Evolutionary conservation across 2,113 vertebrate species (phyloP), one percentile per base, ranked within the genome.

Genomic region (Sinocyclocheilus maitianheensis): DNA sequence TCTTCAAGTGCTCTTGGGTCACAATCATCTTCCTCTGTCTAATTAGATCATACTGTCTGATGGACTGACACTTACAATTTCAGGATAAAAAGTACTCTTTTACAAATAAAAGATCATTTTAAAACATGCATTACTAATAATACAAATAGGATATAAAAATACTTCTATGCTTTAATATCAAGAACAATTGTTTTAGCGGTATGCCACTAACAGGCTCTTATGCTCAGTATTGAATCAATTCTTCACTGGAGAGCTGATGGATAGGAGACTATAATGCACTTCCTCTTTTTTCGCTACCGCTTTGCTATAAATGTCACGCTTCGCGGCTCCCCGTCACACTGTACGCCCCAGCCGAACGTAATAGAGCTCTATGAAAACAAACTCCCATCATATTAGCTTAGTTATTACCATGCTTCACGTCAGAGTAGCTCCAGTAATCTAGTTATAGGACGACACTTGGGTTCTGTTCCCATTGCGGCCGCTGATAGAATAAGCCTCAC

Each of bases 1-100:
- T 87, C 85, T 87, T 87, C 62, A 76, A 86, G 85, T 63, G 85
- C 80, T 77, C 58, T 87, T 82, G 75, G 84, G 71, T 82, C 85
- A 86, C 79, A 67, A 81, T 77, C 74, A 69, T 87, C 72, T 83
- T 77, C 58, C 80, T 87, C 75, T 65, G 46, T 67, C 85, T 69
- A 40, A 76, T 76, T 77, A 76, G 80, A 87, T 74, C 18, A 53
- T 81, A 86, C 65, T 62, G 85, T 81, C 67, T 82, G 69, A 80
- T 82, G 72, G 65, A 81, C 55, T 63, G 72, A 34, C 22, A 81
- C 78, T 75, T 75, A 75, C 43, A 75, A 48, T 48, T 46, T 48
- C 72, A 75, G 43, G 63, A 67, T 60, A 60, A 60, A 58, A 58
- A 58, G 6, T 8, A 22, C 67, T 71, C 18, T 37, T 72, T 72